Evolutionary conservation across 2,888 invertebrate species (phyloP), one percentile per base, ranked within the genome.

Genomic region (Archaeoteleia sp.): DNA sequence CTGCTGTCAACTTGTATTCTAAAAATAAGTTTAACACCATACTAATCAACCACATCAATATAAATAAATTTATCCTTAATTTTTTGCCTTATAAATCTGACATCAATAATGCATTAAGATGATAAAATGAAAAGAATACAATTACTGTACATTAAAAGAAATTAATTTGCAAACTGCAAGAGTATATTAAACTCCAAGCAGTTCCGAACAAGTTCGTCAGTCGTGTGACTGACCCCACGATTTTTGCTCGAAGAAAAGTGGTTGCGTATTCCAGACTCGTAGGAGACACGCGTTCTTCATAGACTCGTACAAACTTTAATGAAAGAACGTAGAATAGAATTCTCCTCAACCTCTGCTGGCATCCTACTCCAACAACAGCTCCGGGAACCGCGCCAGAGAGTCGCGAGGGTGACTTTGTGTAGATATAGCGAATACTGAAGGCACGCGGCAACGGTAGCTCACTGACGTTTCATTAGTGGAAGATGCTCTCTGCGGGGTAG

Each of bases 381-480:
- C 45, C 25, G 46, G 45, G 67, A 48, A 54, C 58, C 65, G 66
- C 65, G 72, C 51, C 63, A 62, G 65, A 58, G 65, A 68, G 72
- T 69, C 72, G 67, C 70, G 70, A 75, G 79, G 74, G 77, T 76
- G 74, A 71, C 75, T 74, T 57, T n/a, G n/a, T 48, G 48, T 48
- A 42, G 54, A 74, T 73, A 79, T 70, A 73, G 78, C 72, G 74
- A 78, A 78, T 76, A 76, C 74, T 72, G 74, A 74, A 77, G 77
- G 82, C 84, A 85, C 85, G 85, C 81, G 81, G 81, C 78, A 77
- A 70, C 81, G 79, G 80, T 85, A 85, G 82, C 83, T 85, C 85
- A 85, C 79, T 79, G 72, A 75, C 82, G 82, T 85, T 85, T 85
- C 85, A 84, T 85, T 85, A 85, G 81, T 83, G 79, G 79, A 81